Evolutionary conservation across 2,113 vertebrate genomes (phyloP).

Genomic region (Athene cunicularia): DNA sequence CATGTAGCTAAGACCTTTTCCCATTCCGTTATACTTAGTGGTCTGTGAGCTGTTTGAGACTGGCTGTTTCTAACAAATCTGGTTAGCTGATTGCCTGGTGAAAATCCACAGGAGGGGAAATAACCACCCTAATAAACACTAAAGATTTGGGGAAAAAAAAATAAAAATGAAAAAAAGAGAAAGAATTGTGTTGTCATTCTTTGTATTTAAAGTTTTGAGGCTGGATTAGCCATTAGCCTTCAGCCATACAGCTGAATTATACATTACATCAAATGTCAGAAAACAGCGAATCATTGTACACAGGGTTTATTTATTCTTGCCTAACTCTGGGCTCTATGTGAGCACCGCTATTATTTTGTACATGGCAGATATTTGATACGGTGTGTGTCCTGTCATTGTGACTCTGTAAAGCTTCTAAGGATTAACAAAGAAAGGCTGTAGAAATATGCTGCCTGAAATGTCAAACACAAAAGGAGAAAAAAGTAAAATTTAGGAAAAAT

Average conservation of each 20-base stretch:
- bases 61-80: neutral
- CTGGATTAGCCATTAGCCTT: neutral
- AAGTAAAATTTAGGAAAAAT: neutral
- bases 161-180: neutral
- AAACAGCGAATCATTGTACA: neutral
- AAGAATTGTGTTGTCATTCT: neutral
- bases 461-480: neutral
- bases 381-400: neutral
- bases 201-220: neutral
- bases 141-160: neutral
- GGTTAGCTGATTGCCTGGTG: neutral
- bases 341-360: constrained; percentile 9
- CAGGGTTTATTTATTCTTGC: neutral
- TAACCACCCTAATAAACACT: neutral
- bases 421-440: neutral
- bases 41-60: neutral
- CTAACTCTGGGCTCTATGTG: neutral
- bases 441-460: neutral
- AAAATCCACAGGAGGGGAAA: neutral
- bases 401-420: neutral
- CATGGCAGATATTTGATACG: neutral
- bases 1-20: neutral
- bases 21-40: neutral
- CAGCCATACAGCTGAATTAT: neutral
- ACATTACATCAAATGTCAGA: neutral